Percentiles rank a stretch among this genome's conserved stretches.
These are phyloP conservation scores for Patella depressa DNA, from an alignment of 2,888 invertebrate species.

Conservation along the genomic window DNA sequence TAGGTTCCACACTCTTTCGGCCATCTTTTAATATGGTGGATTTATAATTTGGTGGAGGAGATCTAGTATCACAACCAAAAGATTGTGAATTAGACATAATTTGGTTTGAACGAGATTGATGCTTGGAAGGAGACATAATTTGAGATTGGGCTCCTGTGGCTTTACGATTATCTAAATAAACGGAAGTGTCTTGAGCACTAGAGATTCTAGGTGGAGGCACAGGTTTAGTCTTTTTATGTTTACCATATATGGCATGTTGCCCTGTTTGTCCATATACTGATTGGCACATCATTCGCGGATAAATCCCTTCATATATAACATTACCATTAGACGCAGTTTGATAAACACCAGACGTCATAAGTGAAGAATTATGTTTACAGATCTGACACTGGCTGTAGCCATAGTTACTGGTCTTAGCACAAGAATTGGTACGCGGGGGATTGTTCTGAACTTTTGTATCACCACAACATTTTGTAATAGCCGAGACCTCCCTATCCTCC, in stretches of 20 bases:
- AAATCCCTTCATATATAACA: neutral
- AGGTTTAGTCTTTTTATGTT: slow-evolving; percentile 21
- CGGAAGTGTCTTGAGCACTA: neutral
- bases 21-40: slow-evolving; percentile 14
- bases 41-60: neutral
- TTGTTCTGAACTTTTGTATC: slow-evolving; percentile 18
- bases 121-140: neutral
- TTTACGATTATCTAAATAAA: neutral
- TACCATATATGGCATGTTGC: neutral
- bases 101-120: neutral
- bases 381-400: slow-evolving; percentile 1
- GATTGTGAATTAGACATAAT: neutral
- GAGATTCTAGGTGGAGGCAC: slow-evolving; percentile 23
- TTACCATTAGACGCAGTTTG: neutral
- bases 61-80: neutral
- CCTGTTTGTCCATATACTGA: neutral
- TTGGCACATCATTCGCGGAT: neutral
- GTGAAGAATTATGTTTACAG: slow-evolving; percentile 6
- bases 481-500: slow-evolving; percentile 59
- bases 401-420: neutral
- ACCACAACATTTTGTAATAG: slow-evolving; percentile 43
- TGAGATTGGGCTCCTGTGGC: neutral
- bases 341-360: neutral
- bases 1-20: slow-evolving; percentile 31
- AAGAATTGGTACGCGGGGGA: slow-evolving; percentile 10